Evolutionary conservation across 2,888 invertebrate genomes (phyloP).

Genomic region (Dione vanillae): DNA sequence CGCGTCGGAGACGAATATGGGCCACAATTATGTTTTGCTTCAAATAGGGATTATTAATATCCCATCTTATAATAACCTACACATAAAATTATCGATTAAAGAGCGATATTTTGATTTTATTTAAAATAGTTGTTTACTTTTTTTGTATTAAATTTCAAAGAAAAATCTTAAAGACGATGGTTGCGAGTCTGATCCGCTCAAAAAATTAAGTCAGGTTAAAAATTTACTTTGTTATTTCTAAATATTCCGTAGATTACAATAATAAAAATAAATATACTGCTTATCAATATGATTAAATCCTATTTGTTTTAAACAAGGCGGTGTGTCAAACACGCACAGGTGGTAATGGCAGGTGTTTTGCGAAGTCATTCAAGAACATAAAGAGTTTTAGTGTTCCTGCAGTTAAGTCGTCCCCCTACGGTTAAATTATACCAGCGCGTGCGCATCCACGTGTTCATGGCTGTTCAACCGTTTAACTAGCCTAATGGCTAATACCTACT

Average conservation of each 20-base stretch:
- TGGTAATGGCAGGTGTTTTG: conserved; percentile 38
- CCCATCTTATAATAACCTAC: too few relatives aligned
- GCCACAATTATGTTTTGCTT: not conserved
- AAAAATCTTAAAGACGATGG: too few relatives aligned
- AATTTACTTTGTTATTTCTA: not conserved
- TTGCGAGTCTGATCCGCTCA: too few relatives aligned
- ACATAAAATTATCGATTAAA: too few relatives aligned
- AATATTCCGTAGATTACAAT: not conserved
- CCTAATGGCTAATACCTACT: conserved; percentile 26
- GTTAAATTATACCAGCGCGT: conserved; percentile 67
- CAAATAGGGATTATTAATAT: too few relatives aligned
- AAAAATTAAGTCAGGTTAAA: too few relatives aligned
- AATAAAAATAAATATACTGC: not conserved
- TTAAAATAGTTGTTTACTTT: too few relatives aligned
- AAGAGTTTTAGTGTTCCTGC: conserved; percentile 55
- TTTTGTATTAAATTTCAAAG: too few relatives aligned
- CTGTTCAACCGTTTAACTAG: conserved; percentile 40
- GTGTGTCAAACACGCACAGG: conserved; percentile 32
- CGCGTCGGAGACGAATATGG: conserved; percentile 37
- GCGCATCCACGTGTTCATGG: conserved; percentile 69
- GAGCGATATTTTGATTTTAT: too few relatives aligned
- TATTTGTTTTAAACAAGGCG: not conserved
- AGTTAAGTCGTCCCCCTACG: conserved; percentile 50
- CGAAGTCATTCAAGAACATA: conserved; percentile 40
- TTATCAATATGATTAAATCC: not conserved